A percentile compares a stretch with the other conserved stretches of the same genome.
phyloP scores from a whole-genome alignment of 2,113 vertebrate genomes.

The Tragelaphus imberbis region DNA sequence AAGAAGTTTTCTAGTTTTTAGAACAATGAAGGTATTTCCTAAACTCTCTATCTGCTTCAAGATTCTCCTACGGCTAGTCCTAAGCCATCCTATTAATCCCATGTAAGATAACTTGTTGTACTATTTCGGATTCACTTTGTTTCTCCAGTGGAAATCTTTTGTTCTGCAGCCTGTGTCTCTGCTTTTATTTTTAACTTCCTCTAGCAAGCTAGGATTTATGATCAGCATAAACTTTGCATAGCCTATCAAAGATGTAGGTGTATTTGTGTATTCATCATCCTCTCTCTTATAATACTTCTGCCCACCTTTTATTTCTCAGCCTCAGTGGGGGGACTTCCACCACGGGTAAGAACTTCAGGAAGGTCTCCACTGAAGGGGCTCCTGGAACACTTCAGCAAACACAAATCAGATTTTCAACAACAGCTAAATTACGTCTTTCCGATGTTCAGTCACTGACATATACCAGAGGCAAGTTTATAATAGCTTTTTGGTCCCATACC shows the following conservation, averaged over 20 bases:
- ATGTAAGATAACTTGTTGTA: not conserved
- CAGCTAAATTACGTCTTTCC: slow-evolving; percentile 21
- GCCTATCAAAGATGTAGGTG: not conserved
- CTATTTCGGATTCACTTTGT: not conserved
- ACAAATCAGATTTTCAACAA: slow-evolving; percentile 53
- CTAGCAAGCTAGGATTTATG: not conserved
- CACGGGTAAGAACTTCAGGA: not conserved
- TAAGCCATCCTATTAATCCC: not conserved
- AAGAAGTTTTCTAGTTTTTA: not conserved
- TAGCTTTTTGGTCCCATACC: not conserved
- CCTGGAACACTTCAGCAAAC: slow-evolving; percentile 48
- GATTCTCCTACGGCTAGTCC: not conserved
- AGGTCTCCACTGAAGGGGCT: slow-evolving; percentile 4
- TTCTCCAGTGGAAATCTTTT: not conserved
- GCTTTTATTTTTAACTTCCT: not conserved
- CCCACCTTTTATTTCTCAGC: not conserved
- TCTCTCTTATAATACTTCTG: not conserved
- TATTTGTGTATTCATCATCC: not conserved
- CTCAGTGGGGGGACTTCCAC: not conserved
- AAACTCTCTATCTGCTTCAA: not conserved
- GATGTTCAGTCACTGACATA: not conserved
- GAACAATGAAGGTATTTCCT: not conserved
- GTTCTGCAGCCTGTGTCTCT: not conserved
- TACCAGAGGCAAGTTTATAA: slow-evolving; percentile 24
- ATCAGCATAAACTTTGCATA: not conserved